phyloP scores from a whole-genome alignment of 2,113 vertebrate genomes.

The Ranitomeya variabilis region DNA sequence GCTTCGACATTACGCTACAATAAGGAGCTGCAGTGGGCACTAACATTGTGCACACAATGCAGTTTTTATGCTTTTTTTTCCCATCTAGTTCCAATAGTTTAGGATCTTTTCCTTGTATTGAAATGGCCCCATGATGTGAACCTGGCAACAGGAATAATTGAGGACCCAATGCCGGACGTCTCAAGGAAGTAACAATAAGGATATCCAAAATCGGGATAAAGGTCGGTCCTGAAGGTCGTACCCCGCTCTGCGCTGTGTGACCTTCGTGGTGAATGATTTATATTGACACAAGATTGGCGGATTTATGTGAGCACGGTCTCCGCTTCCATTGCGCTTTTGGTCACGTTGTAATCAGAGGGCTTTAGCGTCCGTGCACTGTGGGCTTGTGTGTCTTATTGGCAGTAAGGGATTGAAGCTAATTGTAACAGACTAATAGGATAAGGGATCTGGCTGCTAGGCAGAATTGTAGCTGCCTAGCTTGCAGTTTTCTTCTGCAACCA shows the following conservation, averaged over 20 bases:
- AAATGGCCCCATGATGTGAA: too few relatives aligned
- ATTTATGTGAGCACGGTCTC: background rate
- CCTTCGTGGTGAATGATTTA: background rate
- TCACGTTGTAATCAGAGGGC: slow-evolving; percentile 15
- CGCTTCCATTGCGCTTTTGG: background rate
- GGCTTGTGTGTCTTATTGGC: slow-evolving; percentile 41
- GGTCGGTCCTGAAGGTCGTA: background rate
- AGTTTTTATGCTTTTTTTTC: too few relatives aligned
- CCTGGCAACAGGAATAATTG: too few relatives aligned
- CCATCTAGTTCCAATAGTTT: too few relatives aligned
- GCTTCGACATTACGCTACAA: too few relatives aligned
- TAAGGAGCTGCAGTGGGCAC: too few relatives aligned
- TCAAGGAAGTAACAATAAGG: background rate
- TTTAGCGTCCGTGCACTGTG: slow-evolving; percentile 14
- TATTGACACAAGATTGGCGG: background rate
- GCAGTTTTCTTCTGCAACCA: slow-evolving; percentile 16
- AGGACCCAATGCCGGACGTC: too few relatives aligned
- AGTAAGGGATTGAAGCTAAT: slow-evolving; percentile 50
- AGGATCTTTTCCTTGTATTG: too few relatives aligned
- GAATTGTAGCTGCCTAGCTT: slow-evolving; percentile 18
- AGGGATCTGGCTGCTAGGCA: slow-evolving; percentile 40
- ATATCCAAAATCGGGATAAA: background rate
- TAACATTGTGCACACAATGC: too few relatives aligned
- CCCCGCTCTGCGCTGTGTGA: background rate
- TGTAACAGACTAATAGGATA: slow-evolving; percentile 47